phyloP scores from a whole-genome alignment of 2,797 vertebrate species.

The Melanitta fusca region DNA sequence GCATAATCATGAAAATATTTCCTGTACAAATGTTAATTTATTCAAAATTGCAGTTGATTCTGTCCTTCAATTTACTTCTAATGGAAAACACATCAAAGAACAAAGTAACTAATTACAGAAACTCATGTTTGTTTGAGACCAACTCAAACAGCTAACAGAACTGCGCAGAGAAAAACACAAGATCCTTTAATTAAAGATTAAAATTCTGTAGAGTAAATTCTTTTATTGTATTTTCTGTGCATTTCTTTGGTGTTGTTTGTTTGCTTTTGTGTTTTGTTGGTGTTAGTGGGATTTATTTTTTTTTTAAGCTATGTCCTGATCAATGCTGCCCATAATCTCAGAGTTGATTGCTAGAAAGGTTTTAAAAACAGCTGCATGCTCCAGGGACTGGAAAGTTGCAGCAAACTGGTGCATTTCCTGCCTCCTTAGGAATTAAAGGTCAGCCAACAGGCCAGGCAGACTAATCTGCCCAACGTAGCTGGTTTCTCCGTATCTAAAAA shows the following conservation, averaged over 20 bases:
- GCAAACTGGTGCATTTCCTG: neutral
- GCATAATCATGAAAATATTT: neutral
- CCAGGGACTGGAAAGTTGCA: neutral
- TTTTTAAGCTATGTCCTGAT: neutral
- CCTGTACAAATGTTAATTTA: neutral
- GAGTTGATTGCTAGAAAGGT: neutral
- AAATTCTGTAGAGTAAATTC: neutral
- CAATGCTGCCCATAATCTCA: neutral
- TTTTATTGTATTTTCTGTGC: neutral
- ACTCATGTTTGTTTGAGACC: neutral
- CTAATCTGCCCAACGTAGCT: neutral
- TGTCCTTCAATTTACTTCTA: neutral
- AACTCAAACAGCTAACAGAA: neutral
- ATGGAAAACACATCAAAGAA: neutral
- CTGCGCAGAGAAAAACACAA: neutral
- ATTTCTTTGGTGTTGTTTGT: neutral
- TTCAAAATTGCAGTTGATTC: neutral
- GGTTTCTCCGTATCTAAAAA: neutral
- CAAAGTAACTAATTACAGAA: neutral
- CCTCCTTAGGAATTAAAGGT: neutral
- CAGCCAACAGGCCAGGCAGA: neutral
- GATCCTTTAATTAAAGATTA: neutral
- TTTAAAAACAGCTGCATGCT: neutral
- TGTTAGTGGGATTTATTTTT: neutral
- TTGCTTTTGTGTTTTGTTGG: neutral